Conservation (phyloP, 2,797 vertebrate genomes). For the Manis crassicaudata region DNA sequence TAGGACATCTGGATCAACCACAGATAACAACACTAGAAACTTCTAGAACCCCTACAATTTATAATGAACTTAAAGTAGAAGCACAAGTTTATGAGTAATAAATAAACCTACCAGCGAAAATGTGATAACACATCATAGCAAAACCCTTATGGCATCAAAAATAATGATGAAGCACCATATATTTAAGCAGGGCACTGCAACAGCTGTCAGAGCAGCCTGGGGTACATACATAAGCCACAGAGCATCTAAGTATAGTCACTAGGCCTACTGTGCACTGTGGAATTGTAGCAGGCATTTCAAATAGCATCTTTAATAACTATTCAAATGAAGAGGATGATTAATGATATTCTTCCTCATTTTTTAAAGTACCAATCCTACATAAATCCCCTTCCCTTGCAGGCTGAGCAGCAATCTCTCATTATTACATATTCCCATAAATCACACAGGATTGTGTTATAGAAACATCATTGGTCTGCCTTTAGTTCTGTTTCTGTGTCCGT, state of each 20-base stretch:
- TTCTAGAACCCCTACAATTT: slow-evolving; percentile 32
- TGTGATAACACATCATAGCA: slow-evolving; percentile 11
- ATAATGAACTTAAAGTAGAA: slow-evolving; percentile 27
- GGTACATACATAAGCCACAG: not conserved
- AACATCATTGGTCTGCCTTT: not conserved
- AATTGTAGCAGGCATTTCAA: slow-evolving; percentile 40
- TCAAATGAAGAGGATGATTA: slow-evolving; percentile 60
- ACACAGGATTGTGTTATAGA: not conserved
- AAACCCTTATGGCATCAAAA: slow-evolving; percentile 40
- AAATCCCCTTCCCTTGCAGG: slow-evolving; percentile 53
- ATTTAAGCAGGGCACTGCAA: not conserved
- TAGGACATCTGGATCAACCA: not conserved
- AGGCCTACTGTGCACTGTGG: not conserved
- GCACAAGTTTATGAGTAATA: slow-evolving; percentile 21
- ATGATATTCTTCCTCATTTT: slow-evolving; percentile 20
- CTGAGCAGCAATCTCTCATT: slow-evolving; percentile 44
- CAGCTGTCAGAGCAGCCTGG: slow-evolving; percentile 38
- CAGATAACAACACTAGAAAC: not conserved
- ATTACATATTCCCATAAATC: slow-evolving; percentile 60
- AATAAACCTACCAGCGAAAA: slow-evolving; percentile 22
- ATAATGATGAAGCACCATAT: slow-evolving; percentile 15
- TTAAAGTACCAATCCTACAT: not conserved
- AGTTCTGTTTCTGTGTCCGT: not conserved
- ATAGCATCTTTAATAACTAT: slow-evolving; percentile 56
- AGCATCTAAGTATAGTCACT: slow-evolving; percentile 16